Base-by-base conservation (phyloP, 2,888 invertebrate genomes). In the Geotrupes spiniger region DNA sequence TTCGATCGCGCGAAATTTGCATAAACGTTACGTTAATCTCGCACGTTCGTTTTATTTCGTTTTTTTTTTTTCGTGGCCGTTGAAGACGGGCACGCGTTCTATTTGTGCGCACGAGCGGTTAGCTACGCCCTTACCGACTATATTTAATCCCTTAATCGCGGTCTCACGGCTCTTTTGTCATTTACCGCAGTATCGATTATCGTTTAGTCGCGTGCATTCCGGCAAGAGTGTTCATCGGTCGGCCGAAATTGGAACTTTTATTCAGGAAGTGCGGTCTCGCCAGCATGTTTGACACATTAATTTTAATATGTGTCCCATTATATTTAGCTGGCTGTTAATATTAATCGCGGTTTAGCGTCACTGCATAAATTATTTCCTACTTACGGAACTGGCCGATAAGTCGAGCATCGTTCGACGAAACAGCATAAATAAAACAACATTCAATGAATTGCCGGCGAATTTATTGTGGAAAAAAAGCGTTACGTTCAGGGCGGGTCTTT, bases 11-110 rank as follows among this genome's bases (percentile, higher is more conserved):
- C 49, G 40, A 62, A 51, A 64, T 65, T 63, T 60, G 54, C 65
- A 64, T 65, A 64, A 64, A 59, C 63, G 63, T 63, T 62, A 59
- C 48, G 55, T 58, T 57, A 52, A 53, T 49, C 47, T 59, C 59
- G 49, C 56, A 53, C 52, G 58, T 52, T 51, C 28, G 28, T n/a
- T n/a, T n/a, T n/a, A n/a, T n/a, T n/a, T n/a, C n/a, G 21, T 4
- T n/a, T 12, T n/a, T 33, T 33, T 33, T 33, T 12, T 33, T 33
- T 8, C 10, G 33, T 33, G 10, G 33, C 11, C 10, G 33, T 33
- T 12, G 33, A 33, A 33, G 33, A 33, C 33, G 14, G n/a, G 33
- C 33, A 33, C 33, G 33, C 33, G 33, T 33, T 14, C 33, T 14
- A 11, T 6, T 11, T 33, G 33, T 14, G 33, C 33, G 33, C 33